A percentile compares a stretch with the other conserved stretches of the same genome.
Evolutionary conservation across 2,888 invertebrate genomes (phyloP).

Genomic region (Melinaea marsaeus): DNA sequence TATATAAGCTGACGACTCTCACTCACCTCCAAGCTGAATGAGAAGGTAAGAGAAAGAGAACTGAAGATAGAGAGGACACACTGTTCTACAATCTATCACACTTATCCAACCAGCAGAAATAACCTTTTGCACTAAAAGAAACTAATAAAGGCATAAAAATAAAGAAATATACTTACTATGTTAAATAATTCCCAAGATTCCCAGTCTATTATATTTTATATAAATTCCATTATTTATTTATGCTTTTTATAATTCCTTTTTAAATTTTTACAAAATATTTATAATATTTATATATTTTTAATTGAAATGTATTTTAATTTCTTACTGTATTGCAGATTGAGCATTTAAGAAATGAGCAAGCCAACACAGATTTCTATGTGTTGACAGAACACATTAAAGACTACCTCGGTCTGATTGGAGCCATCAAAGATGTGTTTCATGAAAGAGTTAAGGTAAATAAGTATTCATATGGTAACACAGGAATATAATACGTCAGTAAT

Average conservation of each 20-base stretch:
- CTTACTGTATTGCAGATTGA: slow-evolving; percentile 80
- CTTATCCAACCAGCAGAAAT: too few relatives aligned
- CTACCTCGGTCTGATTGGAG: slow-evolving; percentile 92
- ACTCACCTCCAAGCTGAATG: slow-evolving; percentile 26
- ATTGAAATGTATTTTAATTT: not conserved
- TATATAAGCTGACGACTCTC: not conserved
- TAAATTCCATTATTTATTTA: too few relatives aligned
- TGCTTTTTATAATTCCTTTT: too few relatives aligned
- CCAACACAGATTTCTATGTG: slow-evolving; percentile 95
- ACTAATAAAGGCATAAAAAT: too few relatives aligned
- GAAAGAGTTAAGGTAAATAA: slow-evolving; percentile 82
- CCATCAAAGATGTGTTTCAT: slow-evolving; percentile 90
- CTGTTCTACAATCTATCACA: too few relatives aligned
- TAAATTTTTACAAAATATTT: not conserved
- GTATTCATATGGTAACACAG: not conserved
- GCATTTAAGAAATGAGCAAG: slow-evolving; percentile 92
- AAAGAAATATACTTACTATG: too few relatives aligned
- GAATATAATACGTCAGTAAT: not conserved
- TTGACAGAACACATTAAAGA: slow-evolving; percentile 97
- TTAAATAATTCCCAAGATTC: too few relatives aligned
- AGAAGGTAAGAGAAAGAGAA: slow-evolving; percentile 52
- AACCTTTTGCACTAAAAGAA: too few relatives aligned
- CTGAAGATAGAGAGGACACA: too few relatives aligned
- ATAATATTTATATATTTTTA: not conserved
- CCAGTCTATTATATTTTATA: too few relatives aligned